Base-by-base conservation (phyloP, 2,797 vertebrate species). In the Pygocentrus nattereri region DNA sequence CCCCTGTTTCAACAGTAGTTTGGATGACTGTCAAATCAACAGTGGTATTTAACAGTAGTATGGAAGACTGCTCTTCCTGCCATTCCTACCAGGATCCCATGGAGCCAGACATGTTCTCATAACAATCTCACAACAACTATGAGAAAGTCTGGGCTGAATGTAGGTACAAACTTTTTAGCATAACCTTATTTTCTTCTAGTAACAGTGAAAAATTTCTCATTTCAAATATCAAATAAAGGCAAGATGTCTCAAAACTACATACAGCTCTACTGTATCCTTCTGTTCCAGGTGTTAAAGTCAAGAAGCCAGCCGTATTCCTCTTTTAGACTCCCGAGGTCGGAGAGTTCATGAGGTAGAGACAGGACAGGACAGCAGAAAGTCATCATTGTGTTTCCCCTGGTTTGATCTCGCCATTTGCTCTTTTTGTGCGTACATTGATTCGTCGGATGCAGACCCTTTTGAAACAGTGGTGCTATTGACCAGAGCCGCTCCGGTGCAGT, bases 361-460 rank as follows among this genome's bases (percentile, higher is more conserved):
- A 59, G 56, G 64, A 65, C 23, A 59, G 56, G 76, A 82, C 77
- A 67, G 41, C 19, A 52, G 80, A 74, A 82, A 76, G 74, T 64
- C 23, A 86, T 84, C 80, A 85, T 89, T 87, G 88, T 88, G 82
- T 77, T 79, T 74, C 77, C 44, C 62, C 82, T 86, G 88, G 89
- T 93, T 90, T 93, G 92, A 93, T 94, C 87, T 87, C 87, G 87
- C 91, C 87, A 86, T 90, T 91, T 92, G 89, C 89, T 93, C 91
- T 93, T 93, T 88, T 93, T 90, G 90, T 90, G 88, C 88, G 87
- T 74, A 92, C 92, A 94, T 93, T 92, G 92, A 93, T 94, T 93
- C 85, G 89, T 88, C 89, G 92, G 90, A 82, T 69, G 79, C 65
- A 13, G 75, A 68, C 59, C 74, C 81, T 82, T 85, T 88, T 84